Evolutionary conservation across 2,797 vertebrate genomes (phyloP).

Genomic region (Enteromius thamalakanensis): DNA sequence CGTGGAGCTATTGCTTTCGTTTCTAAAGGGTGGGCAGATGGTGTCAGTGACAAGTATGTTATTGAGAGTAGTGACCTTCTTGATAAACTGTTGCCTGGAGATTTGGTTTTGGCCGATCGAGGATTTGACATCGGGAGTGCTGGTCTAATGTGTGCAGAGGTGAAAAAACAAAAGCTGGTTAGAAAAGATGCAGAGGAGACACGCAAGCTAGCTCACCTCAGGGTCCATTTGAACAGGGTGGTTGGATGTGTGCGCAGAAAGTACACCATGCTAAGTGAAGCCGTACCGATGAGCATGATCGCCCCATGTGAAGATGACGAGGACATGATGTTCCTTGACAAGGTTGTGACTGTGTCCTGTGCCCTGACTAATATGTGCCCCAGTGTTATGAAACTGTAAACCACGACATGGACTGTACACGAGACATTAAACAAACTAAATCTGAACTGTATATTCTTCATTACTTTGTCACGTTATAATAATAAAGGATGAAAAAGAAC

Average conservation of each 20-base stretch:
- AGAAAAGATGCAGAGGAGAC: conserved; percentile 18
- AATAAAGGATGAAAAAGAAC: not conserved
- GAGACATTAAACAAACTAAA: not conserved
- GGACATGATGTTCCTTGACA: conserved; percentile 24
- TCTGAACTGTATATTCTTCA: not conserved
- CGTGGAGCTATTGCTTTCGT: conserved; percentile 28
- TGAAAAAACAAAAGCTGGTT: conserved; percentile 15
- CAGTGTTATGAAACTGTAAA: conserved; percentile 33
- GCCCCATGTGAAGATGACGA: conserved; percentile 10
- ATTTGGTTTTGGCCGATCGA: conserved; percentile 13
- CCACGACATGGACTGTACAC: not conserved
- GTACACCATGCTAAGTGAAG: not conserved
- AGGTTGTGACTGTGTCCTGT: conserved; percentile 45
- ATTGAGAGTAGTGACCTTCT: conserved; percentile 21
- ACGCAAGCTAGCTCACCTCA: not conserved
- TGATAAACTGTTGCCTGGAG: conserved; percentile 29
- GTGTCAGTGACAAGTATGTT: conserved; percentile 19
- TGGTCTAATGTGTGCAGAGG: not conserved
- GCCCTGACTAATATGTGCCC: conserved; percentile 36
- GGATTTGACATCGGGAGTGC: conserved; percentile 4
- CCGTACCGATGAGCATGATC: conserved; percentile 1
- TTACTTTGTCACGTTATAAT: not conserved
- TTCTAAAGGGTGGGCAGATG: conserved; percentile 22
- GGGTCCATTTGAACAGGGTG: conserved; percentile 11
- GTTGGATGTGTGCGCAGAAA: not conserved